Base-by-base conservation (phyloP, 2,888 invertebrate species). In the Eugnorisma glareosa region DNA sequence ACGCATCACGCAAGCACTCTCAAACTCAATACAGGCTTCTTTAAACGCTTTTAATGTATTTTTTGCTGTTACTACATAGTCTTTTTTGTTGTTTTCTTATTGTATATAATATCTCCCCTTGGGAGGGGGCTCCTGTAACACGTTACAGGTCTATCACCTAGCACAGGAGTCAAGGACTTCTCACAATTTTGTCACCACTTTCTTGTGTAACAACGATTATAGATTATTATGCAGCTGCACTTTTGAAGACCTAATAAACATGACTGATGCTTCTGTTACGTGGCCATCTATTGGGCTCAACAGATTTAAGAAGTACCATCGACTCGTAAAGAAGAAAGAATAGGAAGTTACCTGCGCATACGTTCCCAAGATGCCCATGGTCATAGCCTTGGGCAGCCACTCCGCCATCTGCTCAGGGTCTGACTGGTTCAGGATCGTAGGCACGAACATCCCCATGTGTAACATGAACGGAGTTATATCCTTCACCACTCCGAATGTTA, bases 401-500 rank as follows among this genome's bases (percentile, higher is more conserved):
- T 98, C 97, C 4, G 97, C 97, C 92, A 98, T 98, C 93, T 99
- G 99, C 67, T 99, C 98, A 54, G 98, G 95, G 0, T 98, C 98
- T 13, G 98, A 98, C 94, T 99, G 99, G 1, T 98, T 98, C 97
- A 98, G 97, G 67, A 99, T 96, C 0, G 99, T 98, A 0, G 99
- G 99, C 74, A 99, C 97, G 91, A 99, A 99, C 99, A 99, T 99
- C 0, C 98, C 98, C 94, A 98, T 98, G 93, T 99, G 99, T 1
- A 99, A 95, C 67, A 98, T 96, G 73, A 97, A 91, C 0, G 97
- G 98, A 82, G 98, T 97, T 31, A 98, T 97, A 90, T 98, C 98
- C 89, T 97, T 97, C 6, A 93, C 86, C 4, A 95, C 88, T 0
- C 91, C 94, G 10, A 90, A 81, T 28, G 90, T 88, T 2, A 93